phyloP scores from a whole-genome alignment of 2,113 vertebrate genomes.

The Tachysurus fulvidraco region DNA sequence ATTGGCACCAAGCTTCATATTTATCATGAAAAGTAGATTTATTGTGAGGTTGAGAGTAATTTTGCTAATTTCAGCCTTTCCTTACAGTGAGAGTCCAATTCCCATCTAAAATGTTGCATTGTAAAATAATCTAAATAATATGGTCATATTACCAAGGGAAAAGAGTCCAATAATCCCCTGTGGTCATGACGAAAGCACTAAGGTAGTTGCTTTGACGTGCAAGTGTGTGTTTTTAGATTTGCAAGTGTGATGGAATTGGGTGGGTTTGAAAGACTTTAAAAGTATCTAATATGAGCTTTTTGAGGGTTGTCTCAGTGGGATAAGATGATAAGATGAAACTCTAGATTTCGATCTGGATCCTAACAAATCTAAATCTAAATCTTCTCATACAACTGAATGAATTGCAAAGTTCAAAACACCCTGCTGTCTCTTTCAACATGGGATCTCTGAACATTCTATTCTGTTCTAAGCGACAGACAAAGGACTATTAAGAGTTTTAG shows the following conservation, averaged over 20 bases:
- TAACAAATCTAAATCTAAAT: background rate
- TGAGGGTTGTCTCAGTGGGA: background rate
- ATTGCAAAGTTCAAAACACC: background rate
- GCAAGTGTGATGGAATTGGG: background rate
- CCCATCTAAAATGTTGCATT: background rate
- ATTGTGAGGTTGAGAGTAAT: conserved; percentile 35
- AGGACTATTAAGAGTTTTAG: background rate
- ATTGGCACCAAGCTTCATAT: conserved; percentile 52
- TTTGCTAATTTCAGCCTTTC: conserved; percentile 15
- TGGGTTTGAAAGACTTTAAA: background rate
- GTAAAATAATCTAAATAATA: no score
- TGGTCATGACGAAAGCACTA: background rate
- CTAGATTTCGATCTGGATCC: no score
- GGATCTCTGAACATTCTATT: background rate
- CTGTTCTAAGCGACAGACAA: background rate
- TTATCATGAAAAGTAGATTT: conserved; percentile 55
- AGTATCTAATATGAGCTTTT: background rate
- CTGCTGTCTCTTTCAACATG: background rate
- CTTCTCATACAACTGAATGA: background rate
- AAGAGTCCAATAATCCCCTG: background rate
- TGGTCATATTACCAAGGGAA: background rate
- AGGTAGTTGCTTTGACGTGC: no score
- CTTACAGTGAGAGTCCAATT: background rate
- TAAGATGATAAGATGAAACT: background rate
- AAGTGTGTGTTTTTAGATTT: background rate